Evolutionary conservation across 2,797 vertebrate genomes (phyloP).

Genomic region (Nannoperca australis): DNA sequence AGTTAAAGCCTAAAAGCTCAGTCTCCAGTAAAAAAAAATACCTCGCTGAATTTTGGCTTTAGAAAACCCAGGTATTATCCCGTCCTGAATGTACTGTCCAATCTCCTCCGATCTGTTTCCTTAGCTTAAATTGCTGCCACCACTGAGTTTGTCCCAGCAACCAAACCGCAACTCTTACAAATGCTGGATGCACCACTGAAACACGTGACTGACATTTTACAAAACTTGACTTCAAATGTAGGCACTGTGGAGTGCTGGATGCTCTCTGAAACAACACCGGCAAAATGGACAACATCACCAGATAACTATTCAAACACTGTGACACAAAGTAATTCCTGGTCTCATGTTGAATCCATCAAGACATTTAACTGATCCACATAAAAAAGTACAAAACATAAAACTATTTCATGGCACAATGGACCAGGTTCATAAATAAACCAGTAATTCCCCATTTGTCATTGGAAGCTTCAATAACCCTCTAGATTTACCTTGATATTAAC

Average conservation of each 20-base stretch:
- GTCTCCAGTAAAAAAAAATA: neutral
- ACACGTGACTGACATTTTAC: neutral
- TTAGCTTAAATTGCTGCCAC: neutral
- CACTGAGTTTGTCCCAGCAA: slow-evolving; percentile 2
- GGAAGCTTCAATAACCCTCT: slow-evolving; percentile 1
- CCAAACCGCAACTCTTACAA: neutral
- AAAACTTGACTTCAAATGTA: neutral
- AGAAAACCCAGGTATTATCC: neutral
- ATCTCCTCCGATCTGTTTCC: neutral
- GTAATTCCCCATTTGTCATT: neutral
- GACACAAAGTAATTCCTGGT: neutral
- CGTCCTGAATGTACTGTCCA: neutral
- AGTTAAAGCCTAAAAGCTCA: neutral
- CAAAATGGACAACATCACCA: neutral
- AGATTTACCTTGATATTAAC: no score
- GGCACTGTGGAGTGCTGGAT: slow-evolving; percentile 18
- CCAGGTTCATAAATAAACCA: slow-evolving; percentile 3
- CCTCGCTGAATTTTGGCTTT: neutral
- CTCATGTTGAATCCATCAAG: neutral
- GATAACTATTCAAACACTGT: slow-evolving; percentile 6
- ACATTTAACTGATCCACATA: slow-evolving; percentile 16
- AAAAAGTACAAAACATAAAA: neutral
- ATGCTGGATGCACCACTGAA: neutral
- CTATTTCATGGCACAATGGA: slow-evolving; percentile 26
- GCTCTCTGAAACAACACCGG: neutral